Conservation (phyloP, 1,140 invertebrate genomes). For the Rhopalosiphum maidis region DNA sequence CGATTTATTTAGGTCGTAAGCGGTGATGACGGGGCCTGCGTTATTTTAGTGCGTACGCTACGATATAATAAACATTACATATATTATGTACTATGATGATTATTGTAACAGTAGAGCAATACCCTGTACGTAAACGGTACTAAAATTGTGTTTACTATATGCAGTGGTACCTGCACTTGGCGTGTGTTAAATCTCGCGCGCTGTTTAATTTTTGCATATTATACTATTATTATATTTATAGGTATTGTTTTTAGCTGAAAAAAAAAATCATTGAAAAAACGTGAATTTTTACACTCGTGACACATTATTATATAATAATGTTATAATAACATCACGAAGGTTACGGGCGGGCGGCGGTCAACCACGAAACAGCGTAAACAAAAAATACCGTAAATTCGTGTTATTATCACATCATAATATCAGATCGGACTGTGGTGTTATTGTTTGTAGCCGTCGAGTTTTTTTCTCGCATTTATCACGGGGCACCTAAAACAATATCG, state of each 20-base stretch:
- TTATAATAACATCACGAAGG: neutral
- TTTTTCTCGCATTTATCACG: neutral
- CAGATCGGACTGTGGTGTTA: neutral
- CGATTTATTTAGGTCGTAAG: constrained; percentile 38
- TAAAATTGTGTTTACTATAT: neutral
- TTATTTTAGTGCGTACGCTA: neutral
- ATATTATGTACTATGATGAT: neutral
- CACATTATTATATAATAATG: neutral
- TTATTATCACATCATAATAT: neutral
- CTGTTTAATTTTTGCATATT: neutral
- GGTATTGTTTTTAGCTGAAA: no score
- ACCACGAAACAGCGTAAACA: neutral
- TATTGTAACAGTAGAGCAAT: neutral
- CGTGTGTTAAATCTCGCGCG: neutral
- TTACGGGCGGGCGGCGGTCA: no score
- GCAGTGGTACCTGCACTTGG: no score
- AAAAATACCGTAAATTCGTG: neutral
- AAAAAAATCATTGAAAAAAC: neutral
- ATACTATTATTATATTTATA: neutral
- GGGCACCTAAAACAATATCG: neutral
- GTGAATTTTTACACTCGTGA: neutral
- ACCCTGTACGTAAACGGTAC: neutral
- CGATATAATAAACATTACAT: neutral
- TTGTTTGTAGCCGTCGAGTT: neutral
- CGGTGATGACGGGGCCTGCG: neutral